Conservation (phyloP, 2,888 invertebrate species). For the Xanthostigma xanthostigma region DNA sequence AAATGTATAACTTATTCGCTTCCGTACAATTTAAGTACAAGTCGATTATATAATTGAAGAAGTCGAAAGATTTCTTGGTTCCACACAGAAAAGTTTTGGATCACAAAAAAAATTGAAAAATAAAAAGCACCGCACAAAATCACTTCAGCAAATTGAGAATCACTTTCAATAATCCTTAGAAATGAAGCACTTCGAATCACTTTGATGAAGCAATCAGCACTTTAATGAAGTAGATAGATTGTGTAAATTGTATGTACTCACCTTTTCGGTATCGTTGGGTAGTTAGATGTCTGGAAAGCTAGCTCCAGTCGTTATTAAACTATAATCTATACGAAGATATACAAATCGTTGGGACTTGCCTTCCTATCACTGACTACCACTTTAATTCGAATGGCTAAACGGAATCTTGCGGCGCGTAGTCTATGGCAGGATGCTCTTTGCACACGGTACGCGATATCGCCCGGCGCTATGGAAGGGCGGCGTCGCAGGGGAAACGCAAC, state of each 20-base stretch:
- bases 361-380: slow-evolving; percentile 42
- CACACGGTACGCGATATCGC: slow-evolving; percentile 36
- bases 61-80: too few species aligned
- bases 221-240: neutral
- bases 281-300: slow-evolving; percentile 19
- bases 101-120: too few species aligned
- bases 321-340: neutral
- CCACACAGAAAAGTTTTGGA: too few species aligned
- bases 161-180: too few species aligned
- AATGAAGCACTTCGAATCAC: too few species aligned
- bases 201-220: too few species aligned
- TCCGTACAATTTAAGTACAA: too few species aligned
- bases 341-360: slow-evolving; percentile 19
- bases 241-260: slow-evolving; percentile 17
- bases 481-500: too few species aligned
- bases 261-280: slow-evolving; percentile 30
- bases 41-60: too few species aligned
- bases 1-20: too few species aligned
- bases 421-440: slow-evolving; percentile 37
- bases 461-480: slow-evolving; percentile 12
- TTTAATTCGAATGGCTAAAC: slow-evolving; percentile 39
- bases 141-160: too few species aligned
- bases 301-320: slow-evolving; percentile 15
- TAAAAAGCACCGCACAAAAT: too few species aligned
- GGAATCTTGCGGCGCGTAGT: slow-evolving; percentile 35